These are phyloP conservation scores for Caenorhabditis wallacei DNA, from an alignment of 2,888 invertebrate species.

Conservation along the genomic window DNA sequence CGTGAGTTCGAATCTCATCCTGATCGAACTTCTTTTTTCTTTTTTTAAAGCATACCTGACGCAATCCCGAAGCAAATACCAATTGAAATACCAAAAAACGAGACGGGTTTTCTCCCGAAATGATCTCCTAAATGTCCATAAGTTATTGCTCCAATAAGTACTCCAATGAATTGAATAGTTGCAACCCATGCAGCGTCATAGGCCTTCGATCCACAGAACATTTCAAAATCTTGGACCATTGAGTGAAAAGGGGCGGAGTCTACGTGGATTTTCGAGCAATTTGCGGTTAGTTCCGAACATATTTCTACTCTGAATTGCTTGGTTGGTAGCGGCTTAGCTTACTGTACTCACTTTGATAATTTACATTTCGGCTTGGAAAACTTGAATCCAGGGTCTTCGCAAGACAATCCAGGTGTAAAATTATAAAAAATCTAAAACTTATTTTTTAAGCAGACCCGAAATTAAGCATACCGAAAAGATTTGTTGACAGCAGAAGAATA, in stretches of 20 bases:
- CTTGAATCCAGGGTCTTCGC: conserved; percentile 59
- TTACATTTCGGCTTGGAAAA: conserved; percentile 65
- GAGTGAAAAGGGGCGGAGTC: conserved; percentile 65
- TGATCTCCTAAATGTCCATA: conserved; percentile 73
- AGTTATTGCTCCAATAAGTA: conserved; percentile 69
- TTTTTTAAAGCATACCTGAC: conserved; percentile 53
- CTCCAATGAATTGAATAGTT: conserved; percentile 73
- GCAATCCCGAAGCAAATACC: conserved; percentile 68
- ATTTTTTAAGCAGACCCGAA: not conserved
- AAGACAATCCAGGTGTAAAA: conserved; percentile 59
- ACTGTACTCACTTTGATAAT: conserved; percentile 69
- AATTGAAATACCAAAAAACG: conserved; percentile 65
- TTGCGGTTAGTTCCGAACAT: conserved; percentile 52
- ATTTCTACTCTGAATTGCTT: conserved; percentile 60
- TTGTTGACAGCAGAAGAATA: conserved; percentile 71
- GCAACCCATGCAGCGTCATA: conserved; percentile 73
- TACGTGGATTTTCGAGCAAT: conserved; percentile 43
- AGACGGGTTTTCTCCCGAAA: conserved; percentile 71
- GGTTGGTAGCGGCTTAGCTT: too few species aligned
- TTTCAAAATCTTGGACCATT: conserved; percentile 70
- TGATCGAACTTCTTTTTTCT: conserved; percentile 58
- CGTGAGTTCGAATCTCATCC: conserved; percentile 80
- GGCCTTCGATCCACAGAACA: conserved; percentile 63
- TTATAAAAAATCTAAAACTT: conserved; percentile 69
- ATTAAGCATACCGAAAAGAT: conserved; percentile 74